Evolutionary conservation across 2,797 vertebrate species (phyloP).

Genomic region (Enteromius argenteus): DNA sequence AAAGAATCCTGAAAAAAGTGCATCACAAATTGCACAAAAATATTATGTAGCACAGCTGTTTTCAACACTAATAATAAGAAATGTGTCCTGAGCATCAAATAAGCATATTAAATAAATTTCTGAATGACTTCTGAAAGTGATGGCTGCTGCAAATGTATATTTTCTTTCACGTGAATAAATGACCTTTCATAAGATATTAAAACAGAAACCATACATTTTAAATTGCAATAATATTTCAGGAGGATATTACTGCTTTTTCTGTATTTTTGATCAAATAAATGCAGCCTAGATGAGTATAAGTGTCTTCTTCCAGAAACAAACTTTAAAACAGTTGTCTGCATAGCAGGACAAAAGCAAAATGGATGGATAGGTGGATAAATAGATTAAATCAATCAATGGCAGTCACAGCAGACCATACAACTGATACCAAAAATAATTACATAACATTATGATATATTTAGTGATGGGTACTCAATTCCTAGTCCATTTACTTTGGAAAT

Average conservation of each 20-base stretch:
- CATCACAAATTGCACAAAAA: neutral
- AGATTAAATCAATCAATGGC: neutral
- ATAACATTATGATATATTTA: neutral
- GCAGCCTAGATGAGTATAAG: too few species aligned
- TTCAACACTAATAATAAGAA: neutral
- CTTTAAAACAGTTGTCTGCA: neutral
- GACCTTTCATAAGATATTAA: neutral
- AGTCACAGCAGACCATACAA: neutral
- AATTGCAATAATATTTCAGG: neutral
- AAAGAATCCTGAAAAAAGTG: neutral
- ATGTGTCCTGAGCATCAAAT: neutral
- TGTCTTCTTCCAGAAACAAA: neutral
- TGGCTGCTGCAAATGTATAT: neutral
- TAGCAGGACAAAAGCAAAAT: neutral
- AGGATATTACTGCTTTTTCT: neutral
- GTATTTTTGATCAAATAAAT: neutral
- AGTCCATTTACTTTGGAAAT: neutral
- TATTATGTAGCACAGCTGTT: neutral
- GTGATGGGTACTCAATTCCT: neutral
- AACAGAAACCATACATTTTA: neutral
- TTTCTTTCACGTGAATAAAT: neutral
- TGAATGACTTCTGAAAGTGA: neutral
- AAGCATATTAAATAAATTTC: neutral
- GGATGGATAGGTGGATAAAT: too few species aligned
- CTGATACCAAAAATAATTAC: neutral